A percentile compares a stretch with the other conserved stretches of the same genome.
Evolutionary conservation across 2,113 vertebrate species (phyloP).

Genomic region (Oplegnathus fasciatus): DNA sequence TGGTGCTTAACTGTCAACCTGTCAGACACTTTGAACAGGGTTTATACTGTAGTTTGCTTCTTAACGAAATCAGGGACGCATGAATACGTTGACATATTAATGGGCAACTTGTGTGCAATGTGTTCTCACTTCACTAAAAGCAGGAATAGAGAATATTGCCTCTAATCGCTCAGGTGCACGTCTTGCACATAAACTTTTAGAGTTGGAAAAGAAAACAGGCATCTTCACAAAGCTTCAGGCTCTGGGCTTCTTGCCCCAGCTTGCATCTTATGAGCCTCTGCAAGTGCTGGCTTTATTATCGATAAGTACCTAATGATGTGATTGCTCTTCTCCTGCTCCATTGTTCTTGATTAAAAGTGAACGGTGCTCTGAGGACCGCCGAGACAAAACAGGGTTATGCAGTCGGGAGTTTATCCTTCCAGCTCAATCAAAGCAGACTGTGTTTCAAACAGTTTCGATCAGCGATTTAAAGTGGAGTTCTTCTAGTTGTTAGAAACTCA

Average conservation of each 20-base stretch:
- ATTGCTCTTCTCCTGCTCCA: conserved; percentile 65
- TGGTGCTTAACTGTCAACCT: not conserved
- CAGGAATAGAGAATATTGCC: conserved; percentile 6
- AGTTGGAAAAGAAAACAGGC: conserved; percentile 34
- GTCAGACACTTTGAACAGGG: not conserved
- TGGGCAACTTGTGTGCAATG: conserved; percentile 9
- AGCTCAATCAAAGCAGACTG: conserved; percentile 53
- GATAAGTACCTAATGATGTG: conserved; percentile 72
- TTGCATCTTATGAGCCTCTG: conserved; percentile 61
- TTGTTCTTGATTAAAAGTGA: conserved; percentile 73
- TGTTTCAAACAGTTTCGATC: conserved; percentile 43
- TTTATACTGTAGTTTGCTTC: not conserved
- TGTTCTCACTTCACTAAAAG: conserved; percentile 33
- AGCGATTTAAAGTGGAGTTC: conserved; percentile 40
- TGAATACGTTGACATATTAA: conserved; percentile 27
- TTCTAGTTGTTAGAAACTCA: conserved; percentile 29
- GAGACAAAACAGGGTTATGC: conserved; percentile 37
- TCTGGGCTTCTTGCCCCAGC: conserved; percentile 42
- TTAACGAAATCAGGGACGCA: conserved; percentile 21
- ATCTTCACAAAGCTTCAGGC: conserved; percentile 35
- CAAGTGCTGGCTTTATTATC: conserved; percentile 54
- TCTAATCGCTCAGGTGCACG: conserved; percentile 27
- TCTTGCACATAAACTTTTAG: conserved; percentile 32
- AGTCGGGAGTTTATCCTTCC: conserved; percentile 52
- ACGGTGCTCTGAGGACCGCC: conserved; percentile 15